These are phyloP conservation scores for Aleiodes leptofemur DNA, from an alignment of 2,888 invertebrate genomes.

Conservation along the genomic window DNA sequence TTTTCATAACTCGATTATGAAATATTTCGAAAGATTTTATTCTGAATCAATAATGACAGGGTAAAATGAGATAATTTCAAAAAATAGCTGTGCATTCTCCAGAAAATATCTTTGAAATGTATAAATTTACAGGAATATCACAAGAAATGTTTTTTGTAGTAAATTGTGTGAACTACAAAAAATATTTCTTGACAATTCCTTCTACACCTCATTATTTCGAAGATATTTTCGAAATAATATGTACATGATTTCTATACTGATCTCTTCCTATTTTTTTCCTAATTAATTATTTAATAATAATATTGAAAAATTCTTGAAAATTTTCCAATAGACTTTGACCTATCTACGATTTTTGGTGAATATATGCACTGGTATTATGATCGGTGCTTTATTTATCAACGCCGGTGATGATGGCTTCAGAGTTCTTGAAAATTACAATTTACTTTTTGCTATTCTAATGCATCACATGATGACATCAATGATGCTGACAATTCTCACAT, in stretches of 20 bases:
- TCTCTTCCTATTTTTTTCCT: neutral
- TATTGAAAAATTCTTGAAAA: neutral
- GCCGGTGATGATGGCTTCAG: slow-evolving; percentile 86
- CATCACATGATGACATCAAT: slow-evolving; percentile 95
- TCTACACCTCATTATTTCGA: too few species aligned
- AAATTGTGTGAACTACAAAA: too few species aligned
- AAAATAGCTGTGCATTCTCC: too few species aligned
- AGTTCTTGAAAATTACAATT: slow-evolving; percentile 89
- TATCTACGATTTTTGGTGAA: slow-evolving; percentile 86
- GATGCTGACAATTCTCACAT: slow-evolving; percentile 92
- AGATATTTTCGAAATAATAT: too few species aligned
- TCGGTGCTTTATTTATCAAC: slow-evolving; percentile 85
- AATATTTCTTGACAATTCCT: too few species aligned
- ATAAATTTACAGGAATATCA: neutral
- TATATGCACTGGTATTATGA: slow-evolving; percentile 84
- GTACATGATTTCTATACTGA: neutral
- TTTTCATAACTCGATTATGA: too few species aligned
- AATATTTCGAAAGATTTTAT: too few species aligned
- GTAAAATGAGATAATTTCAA: too few species aligned
- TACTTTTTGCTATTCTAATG: slow-evolving; percentile 93
- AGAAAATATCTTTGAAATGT: too few species aligned
- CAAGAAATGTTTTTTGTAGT: too few species aligned
- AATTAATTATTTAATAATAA: neutral
- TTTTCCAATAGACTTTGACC: slow-evolving; percentile 82
- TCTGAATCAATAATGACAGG: too few species aligned